Percentiles rank a stretch among this genome's conserved stretches.
These are phyloP conservation scores for Trinorchestia longiramus DNA, from an alignment of 1,140 invertebrate species.

Conservation along the genomic window DNA sequence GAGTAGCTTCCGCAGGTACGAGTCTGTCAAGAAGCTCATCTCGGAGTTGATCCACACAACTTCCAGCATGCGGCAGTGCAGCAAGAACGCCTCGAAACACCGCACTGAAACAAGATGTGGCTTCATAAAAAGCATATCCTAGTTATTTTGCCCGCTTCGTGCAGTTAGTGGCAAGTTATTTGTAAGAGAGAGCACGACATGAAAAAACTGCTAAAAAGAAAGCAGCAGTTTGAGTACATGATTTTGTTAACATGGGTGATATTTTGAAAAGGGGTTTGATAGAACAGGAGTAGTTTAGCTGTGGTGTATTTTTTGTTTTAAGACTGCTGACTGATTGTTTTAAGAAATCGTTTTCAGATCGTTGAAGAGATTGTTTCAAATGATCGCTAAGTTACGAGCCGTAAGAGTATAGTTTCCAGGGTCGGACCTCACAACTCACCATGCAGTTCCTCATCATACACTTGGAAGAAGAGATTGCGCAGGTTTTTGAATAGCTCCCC, in stretches of 20 bases:
- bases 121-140: not conserved
- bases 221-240: not conserved
- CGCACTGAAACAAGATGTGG: not conserved
- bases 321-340: too few species aligned
- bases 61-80: not conserved
- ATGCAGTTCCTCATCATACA: conserved; percentile 3
- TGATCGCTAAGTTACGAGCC: too few species aligned
- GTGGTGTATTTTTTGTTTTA: not conserved
- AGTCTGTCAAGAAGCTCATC: conserved; percentile 4
- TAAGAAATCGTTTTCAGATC: not conserved
- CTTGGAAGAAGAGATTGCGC: conserved; percentile 13
- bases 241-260: not conserved
- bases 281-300: not conserved
- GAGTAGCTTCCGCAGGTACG: conserved; percentile 13
- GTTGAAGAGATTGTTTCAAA: not conserved
- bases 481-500: conserved; percentile 35
- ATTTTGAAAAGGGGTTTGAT: too few species aligned
- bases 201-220: not conserved
- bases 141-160: too few species aligned
- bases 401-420: not conserved
- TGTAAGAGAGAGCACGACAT: not conserved
- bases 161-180: too few species aligned
- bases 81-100: conserved; percentile 14
- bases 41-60: conserved; percentile 37
- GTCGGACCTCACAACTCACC: not conserved